Conservation (phyloP, 2,888 invertebrate genomes). For the Tenthredo scrophulariae region DNA sequence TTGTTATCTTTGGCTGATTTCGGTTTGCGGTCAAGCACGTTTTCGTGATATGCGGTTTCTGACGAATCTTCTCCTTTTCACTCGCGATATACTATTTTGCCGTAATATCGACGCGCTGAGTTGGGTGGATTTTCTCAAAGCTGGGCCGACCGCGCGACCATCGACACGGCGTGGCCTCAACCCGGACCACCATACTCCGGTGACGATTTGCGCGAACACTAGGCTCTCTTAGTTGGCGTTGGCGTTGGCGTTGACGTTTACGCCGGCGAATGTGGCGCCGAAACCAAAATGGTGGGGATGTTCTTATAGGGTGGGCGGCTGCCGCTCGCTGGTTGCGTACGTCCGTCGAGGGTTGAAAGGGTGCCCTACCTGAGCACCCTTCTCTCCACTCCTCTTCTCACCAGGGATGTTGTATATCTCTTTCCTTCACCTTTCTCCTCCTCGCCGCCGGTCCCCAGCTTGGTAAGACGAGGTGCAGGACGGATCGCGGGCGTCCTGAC, state of each 20-base stretch:
- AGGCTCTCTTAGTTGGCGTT: constrained; percentile 74
- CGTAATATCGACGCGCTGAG: constrained; percentile 51
- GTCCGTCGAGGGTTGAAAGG: constrained; percentile 76
- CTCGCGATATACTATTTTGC: constrained; percentile 54
- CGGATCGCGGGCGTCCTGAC: constrained; percentile 35
- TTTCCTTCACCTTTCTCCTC: constrained; percentile 12
- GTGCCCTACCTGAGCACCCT: constrained; percentile 32
- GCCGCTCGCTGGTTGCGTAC: constrained; percentile 73
- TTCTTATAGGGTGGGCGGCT: constrained; percentile 73
- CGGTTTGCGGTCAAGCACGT: not conserved
- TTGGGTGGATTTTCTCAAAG: constrained; percentile 70
- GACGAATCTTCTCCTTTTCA: constrained; percentile 51
- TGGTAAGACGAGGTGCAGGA: constrained; percentile 15
- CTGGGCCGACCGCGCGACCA: constrained; percentile 67
- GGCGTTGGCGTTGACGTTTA: constrained; percentile 80
- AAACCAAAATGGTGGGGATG: constrained; percentile 80
- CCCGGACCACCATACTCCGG: constrained; percentile 78
- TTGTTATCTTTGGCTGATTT: not conserved
- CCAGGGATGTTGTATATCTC: not conserved
- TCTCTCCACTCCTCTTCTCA: not conserved
- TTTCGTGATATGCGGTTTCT: constrained; percentile 16
- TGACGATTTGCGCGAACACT: constrained; percentile 64
- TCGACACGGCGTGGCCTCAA: constrained; percentile 77
- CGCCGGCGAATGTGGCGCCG: constrained; percentile 81
- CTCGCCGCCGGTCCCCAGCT: constrained; percentile 14